A percentile compares a stretch with the other conserved stretches of the same genome.
Evolutionary conservation across 53 echinoderm and acorn worm species (phyloP).

Genomic region (Echinarachnius parma): DNA sequence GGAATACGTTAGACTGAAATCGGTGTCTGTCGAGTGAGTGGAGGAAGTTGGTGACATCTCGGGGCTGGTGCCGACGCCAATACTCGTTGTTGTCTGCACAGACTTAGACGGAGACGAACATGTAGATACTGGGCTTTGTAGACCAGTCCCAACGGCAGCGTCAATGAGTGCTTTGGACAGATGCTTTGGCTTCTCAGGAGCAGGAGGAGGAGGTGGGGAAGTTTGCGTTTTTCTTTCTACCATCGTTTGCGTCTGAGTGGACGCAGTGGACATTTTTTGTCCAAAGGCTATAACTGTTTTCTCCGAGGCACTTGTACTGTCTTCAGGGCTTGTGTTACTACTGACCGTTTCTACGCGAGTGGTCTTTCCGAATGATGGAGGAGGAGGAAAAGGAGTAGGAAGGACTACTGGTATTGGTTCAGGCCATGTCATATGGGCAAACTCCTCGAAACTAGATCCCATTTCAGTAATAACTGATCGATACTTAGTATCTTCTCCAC

Average conservation of each 20-base stretch:
- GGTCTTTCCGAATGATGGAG: background rate
- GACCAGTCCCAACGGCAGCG: constrained; percentile 55
- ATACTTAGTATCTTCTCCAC: constrained; percentile 17
- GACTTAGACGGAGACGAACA: constrained; percentile 38
- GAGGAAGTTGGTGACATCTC: constrained; percentile 86
- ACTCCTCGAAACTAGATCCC: constrained; percentile 67
- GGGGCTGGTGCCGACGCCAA: constrained; percentile 83
- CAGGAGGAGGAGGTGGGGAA: constrained; percentile 31
- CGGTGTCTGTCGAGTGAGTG: constrained; percentile 72
- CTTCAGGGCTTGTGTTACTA: constrained; percentile 20
- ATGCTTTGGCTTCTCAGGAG: background rate
- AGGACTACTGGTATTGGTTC: constrained; percentile 2
- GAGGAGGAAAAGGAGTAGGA: background rate
- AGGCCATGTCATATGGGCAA: constrained; percentile 39
- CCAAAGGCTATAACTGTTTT: constrained; percentile 28
- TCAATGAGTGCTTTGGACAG: constrained; percentile 50
- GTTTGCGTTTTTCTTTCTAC: constrained; percentile 35
- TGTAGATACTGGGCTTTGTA: constrained; percentile 54
- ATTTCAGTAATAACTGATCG: constrained; percentile 52
- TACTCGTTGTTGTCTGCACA: constrained; percentile 63
- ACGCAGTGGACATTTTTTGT: constrained; percentile 1
- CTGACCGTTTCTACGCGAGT: constrained; percentile 11
- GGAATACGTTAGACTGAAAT: constrained; percentile 50
- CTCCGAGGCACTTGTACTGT: constrained; percentile 43
- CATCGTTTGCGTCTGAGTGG: constrained; percentile 28